phyloP scores from a whole-genome alignment of 2,797 vertebrate genomes.

The Amazonetta brasiliensis region DNA sequence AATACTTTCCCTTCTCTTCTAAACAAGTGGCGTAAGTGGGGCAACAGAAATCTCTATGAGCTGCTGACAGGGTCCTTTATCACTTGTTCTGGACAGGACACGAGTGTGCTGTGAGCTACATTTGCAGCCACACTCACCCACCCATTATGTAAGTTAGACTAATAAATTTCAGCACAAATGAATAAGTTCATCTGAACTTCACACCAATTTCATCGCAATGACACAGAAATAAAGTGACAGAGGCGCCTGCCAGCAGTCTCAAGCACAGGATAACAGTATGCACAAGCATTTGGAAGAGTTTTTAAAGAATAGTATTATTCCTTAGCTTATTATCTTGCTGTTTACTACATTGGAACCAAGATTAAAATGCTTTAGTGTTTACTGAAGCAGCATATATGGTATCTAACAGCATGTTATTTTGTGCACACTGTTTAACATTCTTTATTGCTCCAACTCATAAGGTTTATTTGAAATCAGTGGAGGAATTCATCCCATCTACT shows the following conservation, averaged over 20 bases:
- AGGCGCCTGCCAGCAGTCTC: constrained; percentile 12
- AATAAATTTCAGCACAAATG: constrained; percentile 1
- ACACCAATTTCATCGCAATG: not conserved
- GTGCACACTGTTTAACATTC: constrained; percentile 67
- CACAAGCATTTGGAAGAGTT: constrained; percentile 17
- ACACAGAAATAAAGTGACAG: constrained; percentile 23
- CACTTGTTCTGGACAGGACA: not conserved
- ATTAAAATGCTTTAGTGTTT: constrained; percentile 76
- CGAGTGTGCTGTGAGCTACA: not conserved
- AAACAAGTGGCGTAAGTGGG: not conserved
- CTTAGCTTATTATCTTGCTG: constrained; percentile 67
- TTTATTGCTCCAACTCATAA: constrained; percentile 66
- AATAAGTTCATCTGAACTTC: constrained; percentile 15
- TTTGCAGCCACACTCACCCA: not conserved
- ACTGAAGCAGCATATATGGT: constrained; percentile 72
- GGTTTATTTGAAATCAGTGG: constrained; percentile 76
- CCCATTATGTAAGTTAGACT: not conserved
- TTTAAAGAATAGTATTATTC: constrained; percentile 42
- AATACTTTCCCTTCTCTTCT: not conserved
- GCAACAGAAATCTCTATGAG: not conserved
- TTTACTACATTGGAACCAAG: constrained; percentile 64
- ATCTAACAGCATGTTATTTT: constrained; percentile 72
- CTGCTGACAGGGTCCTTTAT: not conserved
- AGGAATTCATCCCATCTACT: constrained; percentile 71
- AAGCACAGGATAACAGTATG: not conserved